These are phyloP conservation scores for Sternarchorhynchus goeldii DNA, from an alignment of 2,797 vertebrate genomes.

Conservation along the genomic window DNA sequence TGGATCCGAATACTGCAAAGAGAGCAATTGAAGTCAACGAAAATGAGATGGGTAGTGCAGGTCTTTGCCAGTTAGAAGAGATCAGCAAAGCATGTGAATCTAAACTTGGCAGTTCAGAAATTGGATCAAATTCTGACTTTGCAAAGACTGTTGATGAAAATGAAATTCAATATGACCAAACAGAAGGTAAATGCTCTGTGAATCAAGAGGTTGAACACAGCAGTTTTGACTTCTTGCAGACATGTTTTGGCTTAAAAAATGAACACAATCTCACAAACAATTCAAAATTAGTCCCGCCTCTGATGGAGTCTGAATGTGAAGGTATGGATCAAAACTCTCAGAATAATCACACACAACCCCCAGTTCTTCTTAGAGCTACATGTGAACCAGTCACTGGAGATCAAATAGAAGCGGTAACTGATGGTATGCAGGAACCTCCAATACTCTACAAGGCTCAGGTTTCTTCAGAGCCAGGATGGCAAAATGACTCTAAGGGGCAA, in stretches of 20 bases:
- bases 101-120: constrained; percentile 38
- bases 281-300: constrained; percentile 39
- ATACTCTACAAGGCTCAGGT: constrained; percentile 60
- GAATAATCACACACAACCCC: constrained; percentile 34
- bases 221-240: constrained; percentile 56
- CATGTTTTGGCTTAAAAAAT: constrained; percentile 49
- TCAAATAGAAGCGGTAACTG: constrained; percentile 39
- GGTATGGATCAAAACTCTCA: constrained; percentile 30
- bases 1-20: constrained; percentile 1
- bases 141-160: constrained; percentile 25
- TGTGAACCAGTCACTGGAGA: constrained; percentile 52
- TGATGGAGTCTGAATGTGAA: constrained; percentile 24
- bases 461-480: constrained; percentile 58
- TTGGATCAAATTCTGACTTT: constrained; percentile 39
- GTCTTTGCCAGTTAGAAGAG: constrained; percentile 21
- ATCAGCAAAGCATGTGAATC: constrained; percentile 36
- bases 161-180: constrained; percentile 21
- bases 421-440: constrained; percentile 36
- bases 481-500: constrained; percentile 43
- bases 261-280: constrained; percentile 32
- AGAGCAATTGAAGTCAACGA: neutral
- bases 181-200: constrained; percentile 16
- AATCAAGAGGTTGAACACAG: constrained; percentile 53
- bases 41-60: neutral
- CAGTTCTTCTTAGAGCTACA: constrained; percentile 30